These are phyloP conservation scores for Trichopria drosophilae DNA, from an alignment of 2,888 invertebrate genomes.

Conservation along the genomic window DNA sequence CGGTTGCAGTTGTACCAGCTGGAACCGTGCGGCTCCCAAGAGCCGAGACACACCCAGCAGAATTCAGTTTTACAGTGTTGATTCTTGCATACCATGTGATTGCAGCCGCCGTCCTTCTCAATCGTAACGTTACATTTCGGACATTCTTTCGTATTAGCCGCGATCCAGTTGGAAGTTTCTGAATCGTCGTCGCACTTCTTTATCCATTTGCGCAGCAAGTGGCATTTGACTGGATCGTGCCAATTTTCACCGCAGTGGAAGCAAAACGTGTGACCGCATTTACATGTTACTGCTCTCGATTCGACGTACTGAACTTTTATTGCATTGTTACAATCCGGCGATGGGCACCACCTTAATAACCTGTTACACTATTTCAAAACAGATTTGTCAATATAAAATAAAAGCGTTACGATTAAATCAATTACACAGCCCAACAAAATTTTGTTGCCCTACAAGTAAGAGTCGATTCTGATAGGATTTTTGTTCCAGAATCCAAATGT, in stretches of 20 bases:
- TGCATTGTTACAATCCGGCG: conserved; percentile 95
- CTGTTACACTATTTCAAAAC: conserved; percentile 78
- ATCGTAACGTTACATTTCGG: conserved; percentile 97
- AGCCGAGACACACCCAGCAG: conserved; percentile 98
- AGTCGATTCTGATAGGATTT: background rate
- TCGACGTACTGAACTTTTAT: conserved; percentile 91
- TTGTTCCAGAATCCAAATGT: no score
- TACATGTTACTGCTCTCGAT: conserved; percentile 87
- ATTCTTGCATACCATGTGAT: conserved; percentile 99
- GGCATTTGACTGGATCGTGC: conserved; percentile 98
- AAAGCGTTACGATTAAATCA: conserved; percentile 15
- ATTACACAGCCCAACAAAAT: no score
- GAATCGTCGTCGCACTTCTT: conserved; percentile 99
- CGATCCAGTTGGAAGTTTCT: conserved; percentile 99
- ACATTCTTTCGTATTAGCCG: conserved; percentile 98
- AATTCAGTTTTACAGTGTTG: conserved; percentile 97
- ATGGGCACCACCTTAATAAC: conserved; percentile 95
- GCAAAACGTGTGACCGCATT: conserved; percentile 92
- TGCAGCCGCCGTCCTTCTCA: conserved; percentile 97
- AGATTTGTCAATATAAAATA: conserved; percentile 11
- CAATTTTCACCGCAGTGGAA: conserved; percentile 95
- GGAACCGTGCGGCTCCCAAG: conserved; percentile 98
- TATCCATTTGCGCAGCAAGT: conserved; percentile 91
- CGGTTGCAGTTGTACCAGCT: conserved; percentile 99
- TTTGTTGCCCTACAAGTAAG: background rate